These are phyloP conservation scores for Vesta saturnalis DNA, from an alignment of 2,888 invertebrate genomes.

Conservation along the genomic window DNA sequence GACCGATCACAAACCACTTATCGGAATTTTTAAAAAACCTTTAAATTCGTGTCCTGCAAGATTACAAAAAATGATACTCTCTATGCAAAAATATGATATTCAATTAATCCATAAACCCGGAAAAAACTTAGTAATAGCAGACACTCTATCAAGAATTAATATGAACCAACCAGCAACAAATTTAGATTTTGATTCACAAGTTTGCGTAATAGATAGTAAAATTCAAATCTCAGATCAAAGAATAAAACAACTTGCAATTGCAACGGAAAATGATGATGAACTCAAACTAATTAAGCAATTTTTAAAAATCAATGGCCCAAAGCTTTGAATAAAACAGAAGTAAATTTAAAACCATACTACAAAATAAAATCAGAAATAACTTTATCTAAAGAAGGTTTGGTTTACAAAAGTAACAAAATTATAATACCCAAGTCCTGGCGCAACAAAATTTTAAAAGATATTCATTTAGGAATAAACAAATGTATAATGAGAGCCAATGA, in stretches of 20 bases:
- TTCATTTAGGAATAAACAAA: constrained; percentile 24
- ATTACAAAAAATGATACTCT: constrained; percentile 21
- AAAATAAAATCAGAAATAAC: constrained; percentile 20
- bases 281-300: constrained; percentile 8
- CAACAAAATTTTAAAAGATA: constrained; percentile 19
- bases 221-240: constrained; percentile 14
- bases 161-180: constrained; percentile 13
- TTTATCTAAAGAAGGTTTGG: neutral
- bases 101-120: constrained; percentile 7
- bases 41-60: constrained; percentile 18
- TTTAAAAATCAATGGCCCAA: too few species aligned
- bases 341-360: constrained; percentile 12
- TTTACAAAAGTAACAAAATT: neutral
- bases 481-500: constrained; percentile 3
- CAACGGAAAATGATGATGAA: constrained; percentile 1
- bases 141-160: constrained; percentile 19
- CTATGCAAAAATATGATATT: constrained; percentile 7
- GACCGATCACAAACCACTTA: constrained; percentile 40
- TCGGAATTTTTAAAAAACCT: constrained; percentile 13
- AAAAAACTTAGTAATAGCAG: constrained; percentile 24
- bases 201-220: constrained; percentile 17
- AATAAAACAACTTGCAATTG: constrained; percentile 4
- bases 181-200: constrained; percentile 22
- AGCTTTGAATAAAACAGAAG: constrained; percentile 6
- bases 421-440: constrained; percentile 8